These are phyloP conservation scores for Pocillopora grandis DNA, from an alignment of 92 coral and sea anemone genomes.

Conservation along the genomic window DNA sequence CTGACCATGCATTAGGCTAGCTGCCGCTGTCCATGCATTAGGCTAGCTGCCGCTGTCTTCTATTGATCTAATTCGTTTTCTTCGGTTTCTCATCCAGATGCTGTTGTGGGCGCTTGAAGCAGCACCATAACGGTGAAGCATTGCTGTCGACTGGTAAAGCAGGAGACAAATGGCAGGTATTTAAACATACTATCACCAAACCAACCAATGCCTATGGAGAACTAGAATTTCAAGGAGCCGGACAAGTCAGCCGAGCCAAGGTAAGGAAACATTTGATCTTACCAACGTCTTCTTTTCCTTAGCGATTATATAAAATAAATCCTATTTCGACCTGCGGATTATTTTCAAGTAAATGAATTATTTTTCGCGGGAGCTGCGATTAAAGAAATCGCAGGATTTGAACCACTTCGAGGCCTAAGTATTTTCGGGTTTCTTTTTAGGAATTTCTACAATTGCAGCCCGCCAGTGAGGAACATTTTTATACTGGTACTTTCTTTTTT, in stretches of 20 bases:
- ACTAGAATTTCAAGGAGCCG: slow-evolving; percentile 86
- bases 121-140: slow-evolving; percentile 60
- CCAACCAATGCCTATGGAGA: slow-evolving; percentile 86
- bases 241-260: slow-evolving; percentile 79
- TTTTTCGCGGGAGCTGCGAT: too few relatives aligned
- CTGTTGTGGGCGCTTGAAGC: slow-evolving; percentile 71
- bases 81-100: slow-evolving; percentile 43
- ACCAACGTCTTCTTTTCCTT: background rate
- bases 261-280: slow-evolving; percentile 17
- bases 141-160: slow-evolving; percentile 41
- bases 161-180: slow-evolving; percentile 53
- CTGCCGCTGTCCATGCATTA: too few relatives aligned
- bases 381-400: too few relatives aligned
- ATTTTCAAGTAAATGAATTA: background rate
- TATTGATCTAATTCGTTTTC: background rate
- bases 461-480: too few relatives aligned
- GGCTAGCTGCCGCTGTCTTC: too few relatives aligned
- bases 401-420: too few relatives aligned
- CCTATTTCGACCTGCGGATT: background rate
- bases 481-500: too few relatives aligned
- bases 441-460: too few relatives aligned
- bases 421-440: too few relatives aligned
- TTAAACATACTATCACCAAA: slow-evolving; percentile 48
- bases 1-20: too few relatives aligned
- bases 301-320: background rate